Conservation (phyloP, 2,113 vertebrate species). For the Neogale vison region DNA sequence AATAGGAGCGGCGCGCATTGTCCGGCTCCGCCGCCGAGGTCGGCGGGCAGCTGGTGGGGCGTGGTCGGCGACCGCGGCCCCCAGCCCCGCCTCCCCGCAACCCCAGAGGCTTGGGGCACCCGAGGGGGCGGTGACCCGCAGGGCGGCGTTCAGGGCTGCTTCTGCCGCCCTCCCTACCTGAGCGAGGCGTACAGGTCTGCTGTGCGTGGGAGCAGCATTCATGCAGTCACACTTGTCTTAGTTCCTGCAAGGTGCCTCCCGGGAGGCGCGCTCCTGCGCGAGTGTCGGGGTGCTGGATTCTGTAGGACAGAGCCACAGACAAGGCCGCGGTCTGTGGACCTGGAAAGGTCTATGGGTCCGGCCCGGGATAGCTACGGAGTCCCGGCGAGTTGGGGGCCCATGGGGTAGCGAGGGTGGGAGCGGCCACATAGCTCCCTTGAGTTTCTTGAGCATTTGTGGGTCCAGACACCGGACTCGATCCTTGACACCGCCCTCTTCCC, state of each 20-base stretch:
- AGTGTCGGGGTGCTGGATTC: too few species aligned
- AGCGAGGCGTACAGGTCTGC: background rate
- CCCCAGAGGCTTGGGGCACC: background rate
- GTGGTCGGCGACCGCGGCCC: slow-evolving; percentile 1
- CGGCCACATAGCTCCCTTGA: too few species aligned
- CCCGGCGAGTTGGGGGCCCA: background rate
- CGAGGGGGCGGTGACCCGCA: background rate
- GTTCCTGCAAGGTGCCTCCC: background rate
- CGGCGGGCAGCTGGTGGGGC: slow-evolving; percentile 70
- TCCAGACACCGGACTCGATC: background rate
- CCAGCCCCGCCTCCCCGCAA: background rate
- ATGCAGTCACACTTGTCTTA: fast-evolving
- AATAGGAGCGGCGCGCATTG: slow-evolving; percentile 89
- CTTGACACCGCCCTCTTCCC: background rate
- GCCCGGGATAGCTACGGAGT: background rate
- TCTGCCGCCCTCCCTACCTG: background rate
- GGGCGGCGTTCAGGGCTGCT: fast-evolving
- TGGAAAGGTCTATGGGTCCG: background rate
- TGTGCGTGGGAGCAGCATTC: background rate
- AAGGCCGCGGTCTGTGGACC: background rate
- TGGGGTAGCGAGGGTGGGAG: background rate
- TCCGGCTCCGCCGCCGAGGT: slow-evolving; percentile 70
- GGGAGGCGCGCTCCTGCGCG: background rate
- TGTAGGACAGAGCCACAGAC: background rate
- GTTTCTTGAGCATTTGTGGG: too few species aligned